Evolutionary conservation across 2,113 vertebrate species (phyloP).

Genomic region (Aramus guarauna): DNA sequence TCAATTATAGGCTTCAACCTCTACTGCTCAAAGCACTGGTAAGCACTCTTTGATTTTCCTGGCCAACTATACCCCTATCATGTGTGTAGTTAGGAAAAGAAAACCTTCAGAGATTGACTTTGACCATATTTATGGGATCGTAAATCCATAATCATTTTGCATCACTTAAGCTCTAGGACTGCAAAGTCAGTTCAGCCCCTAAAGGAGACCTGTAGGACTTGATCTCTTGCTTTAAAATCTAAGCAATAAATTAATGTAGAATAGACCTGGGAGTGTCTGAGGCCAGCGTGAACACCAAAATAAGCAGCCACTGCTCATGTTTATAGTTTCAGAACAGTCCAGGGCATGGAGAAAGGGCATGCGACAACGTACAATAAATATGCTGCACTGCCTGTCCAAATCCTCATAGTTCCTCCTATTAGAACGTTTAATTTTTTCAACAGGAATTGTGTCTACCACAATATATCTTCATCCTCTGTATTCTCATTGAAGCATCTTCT

Average conservation of each 20-base stretch:
- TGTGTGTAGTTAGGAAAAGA: background rate
- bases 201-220: background rate
- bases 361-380: background rate
- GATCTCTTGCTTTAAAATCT: background rate
- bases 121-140: background rate
- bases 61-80: background rate
- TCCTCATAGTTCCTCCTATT: background rate
- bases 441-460: background rate
- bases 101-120: background rate
- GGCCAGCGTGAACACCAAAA: background rate
- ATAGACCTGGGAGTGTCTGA: background rate
- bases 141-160: background rate
- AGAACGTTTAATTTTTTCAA: background rate
- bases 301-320: background rate
- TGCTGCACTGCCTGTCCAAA: background rate
- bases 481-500: background rate
- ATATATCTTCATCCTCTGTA: background rate
- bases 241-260: background rate
- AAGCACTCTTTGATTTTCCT: background rate
- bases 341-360: background rate
- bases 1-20: background rate
- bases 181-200: background rate
- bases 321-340: background rate
- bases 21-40: background rate
- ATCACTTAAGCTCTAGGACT: background rate